A percentile compares a stretch with the other conserved stretches of the same genome.
These are phyloP conservation scores for Acleris emargana DNA, from an alignment of 2,888 invertebrate species.

Conservation along the genomic window DNA sequence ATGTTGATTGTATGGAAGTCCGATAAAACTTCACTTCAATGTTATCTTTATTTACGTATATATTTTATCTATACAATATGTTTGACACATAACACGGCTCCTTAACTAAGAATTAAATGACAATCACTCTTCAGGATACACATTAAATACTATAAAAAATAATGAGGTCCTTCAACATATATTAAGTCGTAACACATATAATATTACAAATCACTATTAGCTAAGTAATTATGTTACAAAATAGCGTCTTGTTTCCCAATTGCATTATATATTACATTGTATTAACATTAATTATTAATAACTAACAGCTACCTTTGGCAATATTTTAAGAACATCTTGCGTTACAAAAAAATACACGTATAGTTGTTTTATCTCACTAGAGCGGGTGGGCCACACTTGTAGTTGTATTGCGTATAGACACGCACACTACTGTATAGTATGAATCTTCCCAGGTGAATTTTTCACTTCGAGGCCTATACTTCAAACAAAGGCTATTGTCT, in stretches of 20 bases:
- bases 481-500: no score
- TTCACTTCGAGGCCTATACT: no score
- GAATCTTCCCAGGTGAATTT: no score
- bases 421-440: no score
- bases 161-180: slow-evolving; percentile 25
- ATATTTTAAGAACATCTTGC: slow-evolving; percentile 18
- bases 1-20: no score
- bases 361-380: background rate
- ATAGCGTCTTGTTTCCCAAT: slow-evolving; percentile 82
- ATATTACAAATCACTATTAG: slow-evolving; percentile 59
- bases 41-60: background rate
- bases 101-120: slow-evolving; percentile 14
- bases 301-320: slow-evolving; percentile 25
- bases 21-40: no score
- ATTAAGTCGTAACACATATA: slow-evolving; percentile 28
- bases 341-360: background rate
- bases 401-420: no score
- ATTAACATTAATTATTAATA: slow-evolving; percentile 21
- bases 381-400: no score
- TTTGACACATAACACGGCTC: slow-evolving; percentile 8
- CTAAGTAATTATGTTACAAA: slow-evolving; percentile 68
- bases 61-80: background rate
- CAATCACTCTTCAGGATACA: slow-evolving; percentile 20
- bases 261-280: slow-evolving; percentile 42
- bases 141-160: slow-evolving; percentile 16